Evolutionary conservation across 2,888 invertebrate genomes (phyloP), one percentile per base, ranked within the genome.

Genomic region (Drosophila kambysellisi): DNA sequence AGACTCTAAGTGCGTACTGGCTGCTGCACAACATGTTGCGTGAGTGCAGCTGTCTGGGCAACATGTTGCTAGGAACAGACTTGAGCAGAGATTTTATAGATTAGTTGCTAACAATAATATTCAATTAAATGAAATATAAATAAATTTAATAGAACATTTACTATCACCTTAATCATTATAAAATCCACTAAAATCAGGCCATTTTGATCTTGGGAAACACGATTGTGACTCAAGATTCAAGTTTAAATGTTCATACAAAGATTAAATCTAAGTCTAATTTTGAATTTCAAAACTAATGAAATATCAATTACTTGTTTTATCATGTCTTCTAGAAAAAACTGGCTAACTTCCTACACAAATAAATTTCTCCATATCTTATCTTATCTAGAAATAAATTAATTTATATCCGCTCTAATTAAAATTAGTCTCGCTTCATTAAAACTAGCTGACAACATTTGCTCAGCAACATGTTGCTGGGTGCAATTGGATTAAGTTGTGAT

Each of bases 401-500:
- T 7, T 15, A 46, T 8, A 15, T 20, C 20, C 20, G 20, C 20
- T 46, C 4, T 1, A 11, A 43, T 11, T 43, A 11, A 43, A 11
- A 43, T 43, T 11, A 20, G 20, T 0, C 3, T 6, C 11, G 43
- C 5, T 25, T 46, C 4, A 25, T 46, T 15, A 25, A 46, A 46
- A 46, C 3, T 8, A 4, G 17, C n/a, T 25, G 20, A 29, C 17
- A 37, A 37, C 54, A 37, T 54, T 9, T 37, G 12, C 12, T 9
- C 37, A 15, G 9, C 48, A 53, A 25, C 74, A 72, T 48, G 54
- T 51, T 54, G 57, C 59, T 37, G 17, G 15, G 11, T 17, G 41
- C 35, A 29, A 48, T 57, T 53, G 58, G 54, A 76, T 74, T 68
- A 75, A 75, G 73, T 39, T 76, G 68, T 76, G 80, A 57, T 69